Percentiles rank a stretch among this genome's conserved stretches.
Evolutionary conservation across 2,888 invertebrate genomes (phyloP).

Genomic region (Drosophila meridionalis): DNA sequence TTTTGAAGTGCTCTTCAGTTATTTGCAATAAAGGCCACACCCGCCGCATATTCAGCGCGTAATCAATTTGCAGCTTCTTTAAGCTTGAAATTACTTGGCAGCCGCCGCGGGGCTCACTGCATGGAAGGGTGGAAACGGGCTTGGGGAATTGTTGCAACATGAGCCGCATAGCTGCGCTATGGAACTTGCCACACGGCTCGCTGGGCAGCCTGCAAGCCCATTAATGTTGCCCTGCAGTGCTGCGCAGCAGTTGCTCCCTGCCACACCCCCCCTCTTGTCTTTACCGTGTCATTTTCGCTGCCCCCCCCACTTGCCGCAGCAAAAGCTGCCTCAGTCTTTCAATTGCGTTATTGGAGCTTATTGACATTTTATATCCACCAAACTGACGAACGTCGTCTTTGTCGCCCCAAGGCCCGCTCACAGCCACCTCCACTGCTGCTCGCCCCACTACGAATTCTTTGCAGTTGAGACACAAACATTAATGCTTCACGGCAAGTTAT

Average conservation of each 20-base stretch:
- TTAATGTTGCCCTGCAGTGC: slow-evolving; percentile 9
- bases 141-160: slow-evolving; percentile 10
- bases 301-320: slow-evolving; percentile 17
- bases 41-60: slow-evolving; percentile 34
- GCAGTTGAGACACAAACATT: not conserved
- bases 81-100: slow-evolving; percentile 75
- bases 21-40: slow-evolving; percentile 39
- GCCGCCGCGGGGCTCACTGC: slow-evolving; percentile 48
- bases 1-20: slow-evolving; percentile 22
- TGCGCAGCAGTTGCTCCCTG: not conserved
- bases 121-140: not conserved
- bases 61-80: slow-evolving; percentile 73
- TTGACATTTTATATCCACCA: slow-evolving; percentile 78
- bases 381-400: slow-evolving; percentile 40
- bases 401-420: slow-evolving; percentile 1
- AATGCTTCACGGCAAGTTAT: slow-evolving; percentile 3
- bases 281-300: slow-evolving; percentile 33
- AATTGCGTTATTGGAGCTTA: slow-evolving; percentile 79
- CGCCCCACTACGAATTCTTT: too few relatives aligned
- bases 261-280: not conserved
- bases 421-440: not conserved
- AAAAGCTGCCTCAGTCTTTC: slow-evolving; percentile 67
- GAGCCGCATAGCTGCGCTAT: slow-evolving; percentile 50
- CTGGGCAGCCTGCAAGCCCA: slow-evolving; percentile 48
- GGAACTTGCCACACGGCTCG: slow-evolving; percentile 59